Percentiles rank a stretch among this genome's conserved stretches.
Conservation (phyloP, 2,113 vertebrate genomes). For the Aptenodytes patagonicus region DNA sequence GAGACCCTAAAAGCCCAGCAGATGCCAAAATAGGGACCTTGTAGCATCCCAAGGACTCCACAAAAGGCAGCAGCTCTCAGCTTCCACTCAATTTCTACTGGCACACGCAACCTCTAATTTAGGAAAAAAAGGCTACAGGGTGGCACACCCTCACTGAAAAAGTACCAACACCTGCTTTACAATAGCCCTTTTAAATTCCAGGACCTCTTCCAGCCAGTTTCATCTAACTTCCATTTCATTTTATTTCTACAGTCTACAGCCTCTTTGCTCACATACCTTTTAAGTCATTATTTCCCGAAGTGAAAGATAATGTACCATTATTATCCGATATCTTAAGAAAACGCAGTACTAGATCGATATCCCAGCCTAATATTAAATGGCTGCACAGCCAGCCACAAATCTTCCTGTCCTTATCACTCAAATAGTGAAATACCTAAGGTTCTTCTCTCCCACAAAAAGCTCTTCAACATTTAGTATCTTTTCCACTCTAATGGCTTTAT, state of each 20-base stretch:
- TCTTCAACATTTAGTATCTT: conserved; percentile 1
- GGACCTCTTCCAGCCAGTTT: background rate
- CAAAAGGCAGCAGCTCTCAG: background rate
- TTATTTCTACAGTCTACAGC: conserved; percentile 25
- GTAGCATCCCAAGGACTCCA: background rate
- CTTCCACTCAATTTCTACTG: background rate
- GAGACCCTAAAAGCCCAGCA: background rate
- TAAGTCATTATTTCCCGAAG: conserved; percentile 66
- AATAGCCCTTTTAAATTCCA: background rate
- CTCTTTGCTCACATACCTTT: conserved; percentile 37
- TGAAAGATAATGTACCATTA: conserved; percentile 63
- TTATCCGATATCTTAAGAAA: conserved; percentile 54
- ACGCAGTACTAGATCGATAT: conserved; percentile 64
- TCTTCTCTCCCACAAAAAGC: conserved; percentile 20
- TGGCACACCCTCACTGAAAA: background rate
- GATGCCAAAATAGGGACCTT: background rate
- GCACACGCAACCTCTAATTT: background rate
- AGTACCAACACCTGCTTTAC: background rate
- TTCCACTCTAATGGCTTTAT: background rate
- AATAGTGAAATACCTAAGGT: conserved; percentile 50
- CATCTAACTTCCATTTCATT: conserved; percentile 32
- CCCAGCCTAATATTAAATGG: conserved; percentile 57
- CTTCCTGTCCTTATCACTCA: conserved; percentile 59
- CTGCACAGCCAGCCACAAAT: conserved; percentile 55
- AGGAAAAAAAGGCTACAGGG: background rate